These are phyloP conservation scores for Centropus bengalensis DNA, from an alignment of 2,113 vertebrate species.

Conservation along the genomic window DNA sequence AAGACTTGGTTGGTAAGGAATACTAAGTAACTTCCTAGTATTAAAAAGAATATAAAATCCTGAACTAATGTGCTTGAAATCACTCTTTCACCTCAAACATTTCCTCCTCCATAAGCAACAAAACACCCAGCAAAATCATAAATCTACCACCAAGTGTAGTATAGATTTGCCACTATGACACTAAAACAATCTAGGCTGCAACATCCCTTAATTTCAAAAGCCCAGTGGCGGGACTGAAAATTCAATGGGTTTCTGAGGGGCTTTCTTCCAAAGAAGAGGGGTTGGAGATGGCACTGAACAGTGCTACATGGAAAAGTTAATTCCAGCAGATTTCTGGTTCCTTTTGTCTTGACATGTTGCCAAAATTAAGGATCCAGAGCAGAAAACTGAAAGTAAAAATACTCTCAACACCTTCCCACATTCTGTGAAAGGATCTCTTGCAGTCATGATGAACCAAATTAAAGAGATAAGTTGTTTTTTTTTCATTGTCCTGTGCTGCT, in stretches of 20 bases:
- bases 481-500: neutral
- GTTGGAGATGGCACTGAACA: neutral
- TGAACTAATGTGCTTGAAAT: neutral
- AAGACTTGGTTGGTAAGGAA: neutral
- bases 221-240: neutral
- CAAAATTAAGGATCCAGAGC: neutral
- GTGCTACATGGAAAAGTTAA: neutral
- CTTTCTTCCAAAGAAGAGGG: constrained; percentile 38
- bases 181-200: neutral
- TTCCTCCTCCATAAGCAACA: constrained; percentile 50
- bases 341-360: neutral
- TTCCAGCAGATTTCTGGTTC: neutral
- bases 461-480: neutral
- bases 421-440: neutral
- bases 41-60: neutral
- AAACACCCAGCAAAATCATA: neutral
- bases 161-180: neutral
- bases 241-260: constrained; percentile 50
- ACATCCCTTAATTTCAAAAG: neutral
- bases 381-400: neutral
- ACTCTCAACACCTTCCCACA: neutral
- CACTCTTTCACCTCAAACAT: neutral
- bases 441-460: neutral
- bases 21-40: neutral
- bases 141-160: neutral